Conservation (phyloP, 2,797 vertebrate genomes). For the Acestrorhynchus altus region DNA sequence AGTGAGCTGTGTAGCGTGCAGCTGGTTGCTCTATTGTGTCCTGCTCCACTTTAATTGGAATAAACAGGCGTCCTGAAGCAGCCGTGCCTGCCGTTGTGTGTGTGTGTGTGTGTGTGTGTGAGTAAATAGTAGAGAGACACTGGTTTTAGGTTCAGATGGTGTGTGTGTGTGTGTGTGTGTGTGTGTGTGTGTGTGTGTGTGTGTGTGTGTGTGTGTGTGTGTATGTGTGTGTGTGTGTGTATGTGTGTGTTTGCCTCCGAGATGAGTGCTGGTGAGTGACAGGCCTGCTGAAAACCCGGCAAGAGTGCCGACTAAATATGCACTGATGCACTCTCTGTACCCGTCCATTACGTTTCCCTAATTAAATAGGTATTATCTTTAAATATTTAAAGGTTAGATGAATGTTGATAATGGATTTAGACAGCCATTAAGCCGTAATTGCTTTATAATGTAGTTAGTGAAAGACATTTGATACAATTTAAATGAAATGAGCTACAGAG, state of each 20-base stretch:
- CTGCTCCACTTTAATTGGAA: not conserved
- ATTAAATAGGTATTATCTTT: constrained; percentile 91
- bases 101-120: not conserved
- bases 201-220: not conserved
- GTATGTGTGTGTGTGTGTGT: constrained; percentile 15
- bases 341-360: constrained; percentile 87
- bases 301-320: constrained; percentile 70
- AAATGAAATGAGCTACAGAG: constrained; percentile 78
- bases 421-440: constrained; percentile 93
- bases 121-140: constrained; percentile 4
- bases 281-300: constrained; percentile 68
- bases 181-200: constrained; percentile 9
- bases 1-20: not conserved
- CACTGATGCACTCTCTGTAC: constrained; percentile 70
- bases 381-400: constrained; percentile 97
- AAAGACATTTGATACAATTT: constrained; percentile 88
- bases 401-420: constrained; percentile 92
- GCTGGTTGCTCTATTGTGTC: constrained; percentile 6
- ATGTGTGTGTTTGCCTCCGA: not conserved
- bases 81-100: not conserved
- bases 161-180: constrained; percentile 10
- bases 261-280: not conserved
- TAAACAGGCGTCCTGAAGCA: not conserved
- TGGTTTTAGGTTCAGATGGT: not conserved
- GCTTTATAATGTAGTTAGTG: constrained; percentile 91